Percentiles rank a stretch among this genome's conserved stretches.
These are phyloP conservation scores for Parotia lawesii DNA, from an alignment of 2,113 vertebrate species.

Conservation along the genomic window DNA sequence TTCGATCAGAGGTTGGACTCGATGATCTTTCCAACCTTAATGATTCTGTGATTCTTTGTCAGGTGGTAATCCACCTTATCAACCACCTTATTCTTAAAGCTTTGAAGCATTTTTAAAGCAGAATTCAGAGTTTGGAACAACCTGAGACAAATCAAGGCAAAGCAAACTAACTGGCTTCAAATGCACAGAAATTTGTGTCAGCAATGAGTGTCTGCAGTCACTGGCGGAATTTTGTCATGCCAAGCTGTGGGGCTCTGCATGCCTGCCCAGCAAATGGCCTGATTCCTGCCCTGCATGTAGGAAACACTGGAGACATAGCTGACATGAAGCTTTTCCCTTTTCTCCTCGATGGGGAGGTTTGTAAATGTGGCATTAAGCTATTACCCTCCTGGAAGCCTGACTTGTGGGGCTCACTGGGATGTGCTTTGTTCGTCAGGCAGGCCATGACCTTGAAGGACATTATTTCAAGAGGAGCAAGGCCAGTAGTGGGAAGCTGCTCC, in stretches of 20 bases:
- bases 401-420: background rate
- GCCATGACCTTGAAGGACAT: background rate
- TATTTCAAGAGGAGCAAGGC: background rate
- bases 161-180: background rate
- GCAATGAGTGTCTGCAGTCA: background rate
- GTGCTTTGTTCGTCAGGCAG: background rate
- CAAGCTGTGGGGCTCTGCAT: background rate
- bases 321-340: background rate
- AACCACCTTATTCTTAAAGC: background rate
- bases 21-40: background rate
- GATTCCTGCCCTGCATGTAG: background rate
- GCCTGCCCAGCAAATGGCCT: background rate
- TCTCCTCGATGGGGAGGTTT: background rate
- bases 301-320: background rate
- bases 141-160: background rate
- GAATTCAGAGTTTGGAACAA: background rate
- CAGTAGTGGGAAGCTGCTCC: background rate
- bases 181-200: background rate
- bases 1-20: background rate
- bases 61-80: background rate
- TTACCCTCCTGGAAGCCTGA: background rate
- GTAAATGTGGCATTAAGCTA: background rate
- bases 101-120: background rate
- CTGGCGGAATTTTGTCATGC: background rate
- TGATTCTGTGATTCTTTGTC: background rate